phyloP scores from a whole-genome alignment of 2,797 vertebrate species.

The Sebastolobus alascanus region DNA sequence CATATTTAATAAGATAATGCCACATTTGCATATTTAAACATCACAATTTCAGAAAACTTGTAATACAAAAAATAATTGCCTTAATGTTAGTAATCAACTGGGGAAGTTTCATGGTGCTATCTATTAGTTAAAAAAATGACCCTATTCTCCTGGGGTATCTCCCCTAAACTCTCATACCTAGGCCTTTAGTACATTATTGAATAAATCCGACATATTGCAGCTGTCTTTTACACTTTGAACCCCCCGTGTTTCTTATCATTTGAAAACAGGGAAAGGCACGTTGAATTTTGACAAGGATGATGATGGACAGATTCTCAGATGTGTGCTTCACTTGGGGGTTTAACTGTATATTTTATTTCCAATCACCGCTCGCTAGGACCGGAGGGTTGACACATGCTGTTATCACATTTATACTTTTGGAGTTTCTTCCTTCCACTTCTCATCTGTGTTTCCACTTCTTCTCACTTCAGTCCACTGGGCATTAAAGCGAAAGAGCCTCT shows the following conservation, averaged over 20 bases:
- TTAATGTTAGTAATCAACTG: too few species aligned
- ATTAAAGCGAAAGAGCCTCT: slow-evolving; percentile 17
- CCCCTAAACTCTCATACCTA: background rate
- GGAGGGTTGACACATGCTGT: slow-evolving; percentile 6
- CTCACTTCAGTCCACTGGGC: slow-evolving; percentile 7
- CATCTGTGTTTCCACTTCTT: slow-evolving; percentile 3
- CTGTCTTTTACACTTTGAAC: slow-evolving; percentile 3
- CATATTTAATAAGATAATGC: too few species aligned
- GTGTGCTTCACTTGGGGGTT: background rate
- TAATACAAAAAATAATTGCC: too few species aligned
- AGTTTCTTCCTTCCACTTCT: slow-evolving; percentile 8
- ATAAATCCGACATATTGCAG: background rate
- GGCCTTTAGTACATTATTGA: background rate
- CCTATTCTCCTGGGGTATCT: too few species aligned
- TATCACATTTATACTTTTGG: background rate
- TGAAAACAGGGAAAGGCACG: slow-evolving; percentile 3
- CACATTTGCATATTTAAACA: too few species aligned
- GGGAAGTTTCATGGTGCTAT: too few species aligned
- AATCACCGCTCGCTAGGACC: slow-evolving; percentile 6
- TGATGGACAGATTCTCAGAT: slow-evolving; percentile 7
- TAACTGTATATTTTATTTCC: slow-evolving; percentile 14
- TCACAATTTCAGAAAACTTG: too few species aligned
- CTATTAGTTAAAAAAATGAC: too few species aligned
- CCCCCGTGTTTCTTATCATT: background rate
- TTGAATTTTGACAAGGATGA: slow-evolving; percentile 20